A percentile compares a stretch with the other conserved stretches of the same genome.
Conservation (phyloP, 1,140 invertebrate genomes). For the Pentalonia nigronervosa region DNA sequence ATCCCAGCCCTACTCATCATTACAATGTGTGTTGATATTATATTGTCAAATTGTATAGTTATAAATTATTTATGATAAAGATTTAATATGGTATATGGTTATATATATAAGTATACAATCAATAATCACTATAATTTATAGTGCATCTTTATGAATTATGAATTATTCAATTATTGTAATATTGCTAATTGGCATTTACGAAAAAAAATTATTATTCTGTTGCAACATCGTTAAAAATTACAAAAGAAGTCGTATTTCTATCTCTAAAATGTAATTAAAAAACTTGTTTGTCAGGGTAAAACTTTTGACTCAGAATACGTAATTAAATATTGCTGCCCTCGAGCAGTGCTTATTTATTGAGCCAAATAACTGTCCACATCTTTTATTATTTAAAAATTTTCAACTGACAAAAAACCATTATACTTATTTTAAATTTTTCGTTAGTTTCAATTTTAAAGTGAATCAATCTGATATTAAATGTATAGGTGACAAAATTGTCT, state of each 20-base stretch:
- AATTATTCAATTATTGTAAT: background rate
- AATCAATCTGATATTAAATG: background rate
- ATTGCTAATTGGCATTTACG: background rate
- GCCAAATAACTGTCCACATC: background rate
- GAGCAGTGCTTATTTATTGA: background rate
- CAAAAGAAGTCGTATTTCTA: background rate
- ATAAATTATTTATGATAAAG: too few species aligned
- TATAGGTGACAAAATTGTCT: background rate
- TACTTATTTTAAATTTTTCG: background rate
- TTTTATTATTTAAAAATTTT: background rate
- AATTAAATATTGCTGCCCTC: background rate
- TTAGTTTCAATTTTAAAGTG: background rate
- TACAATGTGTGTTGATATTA: too few species aligned
- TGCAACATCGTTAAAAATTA: background rate
- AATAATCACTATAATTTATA: slow-evolving; percentile 2
- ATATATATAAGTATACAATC: too few species aligned
- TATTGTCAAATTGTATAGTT: too few species aligned
- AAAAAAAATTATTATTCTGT: background rate
- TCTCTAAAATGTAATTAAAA: background rate
- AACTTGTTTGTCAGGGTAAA: background rate
- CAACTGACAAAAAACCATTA: background rate
- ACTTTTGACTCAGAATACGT: background rate
- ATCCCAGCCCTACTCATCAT: too few species aligned
- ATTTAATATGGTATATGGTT: too few species aligned
- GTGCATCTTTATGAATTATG: background rate